Percentiles rank a stretch among this genome's conserved stretches.
Conservation (phyloP, 2,113 vertebrate genomes). For the Gopherus evgoodei region DNA sequence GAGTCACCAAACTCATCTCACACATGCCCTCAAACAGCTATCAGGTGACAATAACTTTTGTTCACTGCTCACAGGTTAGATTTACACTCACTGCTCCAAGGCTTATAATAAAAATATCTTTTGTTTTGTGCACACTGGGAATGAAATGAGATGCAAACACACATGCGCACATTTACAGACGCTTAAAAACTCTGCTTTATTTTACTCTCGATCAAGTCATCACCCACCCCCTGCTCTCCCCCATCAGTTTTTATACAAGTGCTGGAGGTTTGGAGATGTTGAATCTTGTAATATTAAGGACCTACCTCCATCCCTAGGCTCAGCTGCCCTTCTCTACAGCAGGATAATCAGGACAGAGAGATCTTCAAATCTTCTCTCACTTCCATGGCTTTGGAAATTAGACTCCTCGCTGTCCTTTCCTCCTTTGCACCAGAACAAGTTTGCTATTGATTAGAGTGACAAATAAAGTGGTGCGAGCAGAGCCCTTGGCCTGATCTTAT, state of each 20-base stretch:
- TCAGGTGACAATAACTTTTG: background rate
- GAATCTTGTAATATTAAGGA: background rate
- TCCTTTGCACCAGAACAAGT: background rate
- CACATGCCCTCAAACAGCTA: background rate
- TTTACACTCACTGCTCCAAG: background rate
- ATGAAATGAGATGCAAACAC: background rate
- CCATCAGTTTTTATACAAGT: background rate
- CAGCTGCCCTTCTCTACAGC: slow-evolving; percentile 23
- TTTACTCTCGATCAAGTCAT: background rate
- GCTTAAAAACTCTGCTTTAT: background rate
- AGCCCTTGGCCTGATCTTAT: background rate
- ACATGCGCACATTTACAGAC: background rate
- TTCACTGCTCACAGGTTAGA: background rate
- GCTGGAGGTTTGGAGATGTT: background rate
- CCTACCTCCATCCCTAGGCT: background rate
- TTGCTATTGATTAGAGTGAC: background rate
- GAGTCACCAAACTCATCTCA: background rate
- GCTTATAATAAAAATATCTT: background rate
- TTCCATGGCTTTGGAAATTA: background rate
- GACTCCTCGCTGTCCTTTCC: background rate
- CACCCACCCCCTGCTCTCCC: background rate
- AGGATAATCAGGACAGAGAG: background rate
- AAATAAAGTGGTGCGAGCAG: slow-evolving; percentile 28
- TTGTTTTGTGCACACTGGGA: background rate
- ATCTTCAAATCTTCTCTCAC: background rate